A percentile compares a stretch with the other conserved stretches of the same genome.
Evolutionary conservation across 2,888 invertebrate genomes (phyloP).

Genomic region (Urechis unicinctus): DNA sequence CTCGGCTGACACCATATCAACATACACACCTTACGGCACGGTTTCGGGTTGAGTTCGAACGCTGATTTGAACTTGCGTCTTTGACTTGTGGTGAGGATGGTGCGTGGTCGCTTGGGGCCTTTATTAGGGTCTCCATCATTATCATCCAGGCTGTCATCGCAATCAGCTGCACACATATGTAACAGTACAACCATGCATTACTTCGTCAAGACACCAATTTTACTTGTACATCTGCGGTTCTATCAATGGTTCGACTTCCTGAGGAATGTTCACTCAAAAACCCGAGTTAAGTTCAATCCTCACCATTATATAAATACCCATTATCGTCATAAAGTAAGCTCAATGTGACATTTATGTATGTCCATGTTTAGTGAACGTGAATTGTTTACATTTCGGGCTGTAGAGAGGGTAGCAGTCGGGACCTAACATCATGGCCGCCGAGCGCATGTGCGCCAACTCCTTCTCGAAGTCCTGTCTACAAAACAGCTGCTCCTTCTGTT

Average conservation of each 20-base stretch:
- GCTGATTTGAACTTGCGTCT: conserved; percentile 96
- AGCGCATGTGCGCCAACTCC: conserved; percentile 70
- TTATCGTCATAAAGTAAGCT: no score
- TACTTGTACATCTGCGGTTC: no score
- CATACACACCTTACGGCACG: conserved; percentile 81
- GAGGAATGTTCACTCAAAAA: no score
- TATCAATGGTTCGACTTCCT: no score
- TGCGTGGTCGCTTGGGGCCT: conserved; percentile 93
- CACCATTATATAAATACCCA: no score
- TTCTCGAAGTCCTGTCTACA: conserved; percentile 94
- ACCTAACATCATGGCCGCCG: conserved; percentile 48
- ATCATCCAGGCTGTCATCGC: conserved; percentile 42
- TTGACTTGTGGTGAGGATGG: conserved; percentile 94
- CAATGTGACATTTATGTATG: no score
- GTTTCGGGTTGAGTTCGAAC: conserved; percentile 96
- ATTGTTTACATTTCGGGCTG: conserved; percentile 53
- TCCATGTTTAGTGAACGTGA: no score
- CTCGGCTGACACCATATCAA: no score
- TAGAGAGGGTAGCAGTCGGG: conserved; percentile 21
- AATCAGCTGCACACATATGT: conserved; percentile 22
- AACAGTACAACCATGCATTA: neutral
- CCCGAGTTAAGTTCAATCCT: no score
- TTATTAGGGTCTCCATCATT: conserved; percentile 37
- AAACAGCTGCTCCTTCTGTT: conserved; percentile 84
- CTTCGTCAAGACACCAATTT: no score